These are phyloP conservation scores for Eupithecia inturbata DNA, from an alignment of 2,888 invertebrate genomes.

Conservation along the genomic window DNA sequence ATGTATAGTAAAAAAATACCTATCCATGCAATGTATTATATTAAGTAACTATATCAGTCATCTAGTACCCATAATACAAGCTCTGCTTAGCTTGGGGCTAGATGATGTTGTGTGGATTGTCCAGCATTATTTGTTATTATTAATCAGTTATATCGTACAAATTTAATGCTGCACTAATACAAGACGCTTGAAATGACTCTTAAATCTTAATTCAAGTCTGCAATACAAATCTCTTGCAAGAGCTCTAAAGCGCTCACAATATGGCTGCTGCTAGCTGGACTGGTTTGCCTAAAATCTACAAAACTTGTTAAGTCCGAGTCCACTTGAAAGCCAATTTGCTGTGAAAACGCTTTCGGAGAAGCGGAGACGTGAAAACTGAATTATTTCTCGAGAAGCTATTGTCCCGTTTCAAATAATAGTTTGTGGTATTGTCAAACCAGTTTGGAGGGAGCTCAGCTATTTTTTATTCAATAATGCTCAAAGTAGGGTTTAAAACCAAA, in stretches of 20 bases:
- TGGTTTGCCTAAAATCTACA: constrained; percentile 34
- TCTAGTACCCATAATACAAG: too few relatives aligned
- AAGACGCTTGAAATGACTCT: not conserved
- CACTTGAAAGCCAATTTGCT: constrained; percentile 43
- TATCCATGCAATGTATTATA: too few relatives aligned
- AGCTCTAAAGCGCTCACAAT: constrained; percentile 4
- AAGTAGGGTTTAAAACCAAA: not conserved
- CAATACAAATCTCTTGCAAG: constrained; percentile 1
- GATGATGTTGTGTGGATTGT: too few relatives aligned
- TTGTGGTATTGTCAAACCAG: not conserved
- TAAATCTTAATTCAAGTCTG: not conserved
- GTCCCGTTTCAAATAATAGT: constrained; percentile 6
- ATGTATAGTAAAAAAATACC: too few relatives aligned
- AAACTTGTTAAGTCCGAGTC: constrained; percentile 39
- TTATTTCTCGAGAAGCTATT: constrained; percentile 21
- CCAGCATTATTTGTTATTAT: too few relatives aligned
- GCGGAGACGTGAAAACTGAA: constrained; percentile 39
- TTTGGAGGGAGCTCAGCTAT: not conserved
- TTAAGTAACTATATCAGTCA: too few relatives aligned
- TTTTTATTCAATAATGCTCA: not conserved
- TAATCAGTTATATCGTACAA: not conserved
- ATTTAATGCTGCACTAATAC: not conserved
- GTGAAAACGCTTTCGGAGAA: constrained; percentile 40
- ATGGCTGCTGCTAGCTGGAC: constrained; percentile 21
- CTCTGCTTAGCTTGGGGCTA: too few relatives aligned